Base-by-base conservation (phyloP, 1,140 invertebrate species). In the Lethrus apterus region DNA sequence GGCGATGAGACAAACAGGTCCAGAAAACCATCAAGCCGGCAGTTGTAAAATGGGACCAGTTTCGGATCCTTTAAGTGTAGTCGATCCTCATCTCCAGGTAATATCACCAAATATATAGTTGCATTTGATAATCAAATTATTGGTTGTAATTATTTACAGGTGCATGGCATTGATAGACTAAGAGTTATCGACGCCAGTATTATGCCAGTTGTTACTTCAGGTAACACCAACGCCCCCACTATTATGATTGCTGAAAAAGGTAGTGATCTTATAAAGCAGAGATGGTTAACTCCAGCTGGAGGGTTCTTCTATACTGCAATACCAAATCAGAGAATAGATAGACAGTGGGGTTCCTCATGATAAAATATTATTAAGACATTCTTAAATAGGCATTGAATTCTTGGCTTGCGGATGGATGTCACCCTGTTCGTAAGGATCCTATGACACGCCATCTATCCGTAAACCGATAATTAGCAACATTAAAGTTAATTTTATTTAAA, bases 191-290 rank as follows among this genome's bases (percentile, higher is more conserved):
- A 90, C 58, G 81, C 83, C 0, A 87, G 84, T 32, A 73, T 89
- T 11, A 86, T 89, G 82, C 86, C 86, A 0, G 65, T 65, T 3
- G 81, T 87, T 0, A 77, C 79, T 0, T 81, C 81, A 1, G 86
- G 86, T 2, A 89, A 91, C 59, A 88, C 86, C 1, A 86, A 89
- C 58, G 86, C 86, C 2, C 83, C 87, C 0, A 72, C 75, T 8
- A 81, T 91, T 20, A 91, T 92, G 87, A 85, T 92, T 30, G 88
- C 78, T 0, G 88, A 92, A 60, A 81, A 85, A 48, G 85, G 79
- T 0, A 77, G 84, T 0, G 86, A 90, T 64, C 75, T 89, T 59
- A 82, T 89, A 50, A 86, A 85, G 61, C 72, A 72, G 40, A 71
- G 79, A 29, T 86, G 83, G 83, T 51, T 75, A 29, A 60, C 61